phyloP scores from a whole-genome alignment of 2,888 invertebrate species.

The Drosophila yooni region DNA sequence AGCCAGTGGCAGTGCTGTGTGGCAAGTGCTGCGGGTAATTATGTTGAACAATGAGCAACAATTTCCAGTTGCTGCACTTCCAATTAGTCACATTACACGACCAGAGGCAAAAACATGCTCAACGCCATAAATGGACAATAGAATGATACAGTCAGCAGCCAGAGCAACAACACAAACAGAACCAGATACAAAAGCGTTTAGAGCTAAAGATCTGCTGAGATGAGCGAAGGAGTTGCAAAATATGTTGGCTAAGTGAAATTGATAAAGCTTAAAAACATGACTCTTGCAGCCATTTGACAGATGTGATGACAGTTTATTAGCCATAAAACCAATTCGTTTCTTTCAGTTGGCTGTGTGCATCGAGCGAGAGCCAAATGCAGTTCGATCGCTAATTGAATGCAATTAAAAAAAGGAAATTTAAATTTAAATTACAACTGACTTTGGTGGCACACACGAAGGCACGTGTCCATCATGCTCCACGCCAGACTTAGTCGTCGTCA shows the following conservation, averaged over 20 bases:
- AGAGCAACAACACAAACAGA: constrained; percentile 1
- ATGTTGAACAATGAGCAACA: constrained; percentile 67
- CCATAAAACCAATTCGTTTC: not conserved
- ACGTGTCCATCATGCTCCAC: constrained; percentile 60
- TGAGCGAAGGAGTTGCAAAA: constrained; percentile 3
- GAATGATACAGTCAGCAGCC: constrained; percentile 43
- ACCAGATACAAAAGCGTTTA: constrained; percentile 1
- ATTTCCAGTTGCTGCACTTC: constrained; percentile 65
- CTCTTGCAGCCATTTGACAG: constrained; percentile 32
- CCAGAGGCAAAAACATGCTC: constrained; percentile 61
- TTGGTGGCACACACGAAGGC: constrained; percentile 46
- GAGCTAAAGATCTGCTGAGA: constrained; percentile 2
- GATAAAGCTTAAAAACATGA: not conserved
- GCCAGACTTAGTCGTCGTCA: constrained; percentile 48
- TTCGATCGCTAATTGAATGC: constrained; percentile 67
- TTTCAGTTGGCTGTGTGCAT: constrained; percentile 51
- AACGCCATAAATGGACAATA: constrained; percentile 61
- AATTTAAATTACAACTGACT: constrained; percentile 64
- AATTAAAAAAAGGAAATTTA: constrained; percentile 77
- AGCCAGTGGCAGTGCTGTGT: constrained; percentile 35
- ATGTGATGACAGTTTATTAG: constrained; percentile 49
- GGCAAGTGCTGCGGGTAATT: constrained; percentile 60
- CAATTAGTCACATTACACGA: constrained; percentile 77
- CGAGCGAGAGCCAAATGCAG: constrained; percentile 35
- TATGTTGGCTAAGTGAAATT: constrained; percentile 4